Evolutionary conservation across 2,797 vertebrate species (phyloP).

Genomic region (Bucorvus abyssinicus): DNA sequence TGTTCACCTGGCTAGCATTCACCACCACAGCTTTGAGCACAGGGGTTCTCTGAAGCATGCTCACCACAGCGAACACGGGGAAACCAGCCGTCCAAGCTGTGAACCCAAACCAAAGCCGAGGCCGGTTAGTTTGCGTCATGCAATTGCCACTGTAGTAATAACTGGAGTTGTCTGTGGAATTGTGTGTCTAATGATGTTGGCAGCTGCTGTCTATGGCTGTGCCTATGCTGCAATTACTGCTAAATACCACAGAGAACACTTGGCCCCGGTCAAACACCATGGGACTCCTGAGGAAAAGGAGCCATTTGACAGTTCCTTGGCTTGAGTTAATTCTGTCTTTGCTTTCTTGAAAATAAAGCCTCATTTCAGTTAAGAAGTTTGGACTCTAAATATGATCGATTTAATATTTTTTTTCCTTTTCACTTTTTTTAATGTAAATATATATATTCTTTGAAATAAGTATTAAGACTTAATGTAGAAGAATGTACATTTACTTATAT

Average conservation of each 20-base stretch:
- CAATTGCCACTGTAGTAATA: conserved; percentile 93
- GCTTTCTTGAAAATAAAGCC: not conserved
- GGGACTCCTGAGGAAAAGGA: conserved; percentile 79
- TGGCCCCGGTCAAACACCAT: conserved; percentile 62
- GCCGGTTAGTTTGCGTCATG: conserved; percentile 87
- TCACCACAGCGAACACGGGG: conserved; percentile 32
- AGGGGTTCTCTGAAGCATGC: conserved; percentile 60
- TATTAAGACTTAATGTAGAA: not conserved
- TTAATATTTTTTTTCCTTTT: not conserved
- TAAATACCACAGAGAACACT: conserved; percentile 81
- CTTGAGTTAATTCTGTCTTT: conserved; percentile 64
- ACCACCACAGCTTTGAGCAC: conserved; percentile 76
- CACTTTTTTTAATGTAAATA: not conserved
- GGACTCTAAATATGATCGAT: not conserved
- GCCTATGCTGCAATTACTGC: conserved; percentile 93
- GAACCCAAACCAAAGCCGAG: conserved; percentile 84
- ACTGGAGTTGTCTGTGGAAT: conserved; percentile 94
- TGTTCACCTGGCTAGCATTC: conserved; percentile 76
- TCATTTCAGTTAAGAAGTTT: not conserved
- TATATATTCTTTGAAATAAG: not conserved
- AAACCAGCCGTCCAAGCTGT: conserved; percentile 73
- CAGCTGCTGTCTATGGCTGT: conserved; percentile 91
- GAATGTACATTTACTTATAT: not conserved
- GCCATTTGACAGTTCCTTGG: conserved; percentile 78
- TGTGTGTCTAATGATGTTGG: conserved; percentile 96